Conservation (phyloP, 1,140 invertebrate species). For the Melitaea cinxia region DNA sequence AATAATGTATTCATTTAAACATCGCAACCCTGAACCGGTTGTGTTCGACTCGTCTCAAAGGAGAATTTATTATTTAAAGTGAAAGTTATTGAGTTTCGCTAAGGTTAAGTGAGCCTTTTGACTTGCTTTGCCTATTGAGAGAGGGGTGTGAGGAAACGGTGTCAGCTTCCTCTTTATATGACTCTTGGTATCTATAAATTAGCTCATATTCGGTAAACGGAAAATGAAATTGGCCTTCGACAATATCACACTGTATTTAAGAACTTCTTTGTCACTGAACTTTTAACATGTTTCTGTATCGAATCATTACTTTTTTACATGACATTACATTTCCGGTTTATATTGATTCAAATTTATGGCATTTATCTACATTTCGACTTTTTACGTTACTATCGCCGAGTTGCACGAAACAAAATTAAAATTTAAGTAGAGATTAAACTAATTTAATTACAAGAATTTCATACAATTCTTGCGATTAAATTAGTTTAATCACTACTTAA, state of each 20-base stretch:
- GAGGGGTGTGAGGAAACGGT: conserved; percentile 55
- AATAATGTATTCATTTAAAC: conserved; percentile 46
- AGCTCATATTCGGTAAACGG: conserved; percentile 46
- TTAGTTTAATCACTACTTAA: too few species aligned
- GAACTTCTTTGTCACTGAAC: background rate
- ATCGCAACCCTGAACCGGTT: conserved; percentile 62
- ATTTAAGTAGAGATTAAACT: too few species aligned
- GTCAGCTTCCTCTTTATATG: conserved; percentile 62
- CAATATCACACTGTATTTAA: conserved; percentile 15
- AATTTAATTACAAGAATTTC: too few species aligned
- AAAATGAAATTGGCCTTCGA: conserved; percentile 35
- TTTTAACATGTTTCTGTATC: background rate
- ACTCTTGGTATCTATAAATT: conserved; percentile 59
- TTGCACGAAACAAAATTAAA: too few species aligned
- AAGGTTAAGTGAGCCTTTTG: conserved; percentile 78
- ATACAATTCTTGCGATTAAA: too few species aligned
- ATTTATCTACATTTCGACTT: too few species aligned
- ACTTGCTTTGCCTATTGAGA: conserved; percentile 63
- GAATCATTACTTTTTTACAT: background rate
- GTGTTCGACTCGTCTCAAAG: conserved; percentile 69
- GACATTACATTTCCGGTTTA: too few species aligned
- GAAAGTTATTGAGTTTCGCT: conserved; percentile 79
- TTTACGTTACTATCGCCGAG: too few species aligned
- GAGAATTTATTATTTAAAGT: conserved; percentile 78
- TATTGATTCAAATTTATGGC: too few species aligned